Evolutionary conservation across 1,140 invertebrate species (phyloP).

Genomic region (Paraescarpia echinospica): DNA sequence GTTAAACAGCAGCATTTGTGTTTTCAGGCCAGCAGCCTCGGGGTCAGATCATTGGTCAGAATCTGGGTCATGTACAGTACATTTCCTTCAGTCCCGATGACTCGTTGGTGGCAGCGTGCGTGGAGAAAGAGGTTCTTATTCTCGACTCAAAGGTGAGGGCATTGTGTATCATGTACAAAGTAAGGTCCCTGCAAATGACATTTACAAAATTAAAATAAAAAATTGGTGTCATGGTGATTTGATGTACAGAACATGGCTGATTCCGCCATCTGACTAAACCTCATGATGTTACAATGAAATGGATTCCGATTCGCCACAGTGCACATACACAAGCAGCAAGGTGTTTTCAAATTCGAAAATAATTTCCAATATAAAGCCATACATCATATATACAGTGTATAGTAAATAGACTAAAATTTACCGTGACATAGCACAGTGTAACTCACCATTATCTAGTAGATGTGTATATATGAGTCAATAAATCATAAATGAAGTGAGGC

Average conservation of each 20-base stretch:
- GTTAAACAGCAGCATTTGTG: not conserved
- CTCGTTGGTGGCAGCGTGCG: slow-evolving; percentile 36
- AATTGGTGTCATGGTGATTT: not conserved
- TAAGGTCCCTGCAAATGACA: not conserved
- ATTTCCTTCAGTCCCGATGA: slow-evolving; percentile 36
- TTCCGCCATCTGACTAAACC: too few relatives aligned
- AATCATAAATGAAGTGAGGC: too few relatives aligned
- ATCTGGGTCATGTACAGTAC: slow-evolving; percentile 31
- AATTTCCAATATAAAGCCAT: too few relatives aligned
- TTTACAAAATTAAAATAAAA: not conserved
- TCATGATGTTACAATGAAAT: too few relatives aligned
- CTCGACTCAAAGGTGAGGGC: slow-evolving; percentile 17
- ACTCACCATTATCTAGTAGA: too few relatives aligned
- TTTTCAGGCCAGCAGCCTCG: slow-evolving; percentile 25
- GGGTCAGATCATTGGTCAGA: slow-evolving; percentile 32
- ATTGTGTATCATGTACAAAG: not conserved
- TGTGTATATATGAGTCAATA: too few relatives aligned
- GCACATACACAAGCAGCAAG: too few relatives aligned
- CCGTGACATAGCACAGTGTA: too few relatives aligned
- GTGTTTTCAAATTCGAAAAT: too few relatives aligned
- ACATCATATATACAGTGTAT: too few relatives aligned
- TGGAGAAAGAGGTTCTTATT: slow-evolving; percentile 32
- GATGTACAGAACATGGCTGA: not conserved
- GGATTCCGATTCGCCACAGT: too few relatives aligned
- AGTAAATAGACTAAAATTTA: too few relatives aligned